Evolutionary conservation across 2,888 invertebrate genomes (phyloP).

Genomic region (Bombylius major): DNA sequence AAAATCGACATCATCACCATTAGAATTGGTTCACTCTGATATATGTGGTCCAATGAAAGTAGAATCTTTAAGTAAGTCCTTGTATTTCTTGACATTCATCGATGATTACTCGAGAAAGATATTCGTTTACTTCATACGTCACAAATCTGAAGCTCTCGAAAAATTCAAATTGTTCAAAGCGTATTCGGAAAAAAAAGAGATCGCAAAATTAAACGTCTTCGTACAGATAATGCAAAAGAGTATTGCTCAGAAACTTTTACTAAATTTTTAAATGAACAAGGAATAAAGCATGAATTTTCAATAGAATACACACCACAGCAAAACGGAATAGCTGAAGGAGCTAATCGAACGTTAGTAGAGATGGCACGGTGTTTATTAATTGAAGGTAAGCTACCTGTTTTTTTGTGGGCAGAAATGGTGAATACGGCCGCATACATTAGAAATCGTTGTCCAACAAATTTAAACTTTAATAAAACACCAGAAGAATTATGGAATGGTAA

Average conservation of each 20-base stretch:
- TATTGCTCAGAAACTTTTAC: conserved; percentile 15
- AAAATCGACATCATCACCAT: not conserved
- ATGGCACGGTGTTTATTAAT: conserved; percentile 20
- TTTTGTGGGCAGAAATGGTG: too few relatives aligned
- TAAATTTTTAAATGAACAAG: conserved; percentile 15
- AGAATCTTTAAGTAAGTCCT: conserved; percentile 16
- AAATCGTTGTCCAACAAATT: too few relatives aligned
- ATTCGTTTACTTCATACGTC: conserved; percentile 15
- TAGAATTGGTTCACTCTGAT: conserved; percentile 22
- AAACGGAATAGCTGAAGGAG: conserved; percentile 19
- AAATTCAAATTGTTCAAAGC: conserved; percentile 9
- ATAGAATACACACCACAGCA: conserved; percentile 19
- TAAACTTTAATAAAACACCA: too few relatives aligned
- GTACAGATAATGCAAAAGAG: conserved; percentile 17
- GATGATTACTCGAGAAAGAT: conserved; percentile 24
- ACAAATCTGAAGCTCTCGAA: conserved; percentile 11
- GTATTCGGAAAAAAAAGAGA: conserved; percentile 10
- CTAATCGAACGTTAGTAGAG: conserved; percentile 16
- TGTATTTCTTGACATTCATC: conserved; percentile 22
- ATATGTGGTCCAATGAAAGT: conserved; percentile 25
- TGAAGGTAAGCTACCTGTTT: conserved; percentile 17
- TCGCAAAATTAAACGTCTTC: conserved; percentile 7
- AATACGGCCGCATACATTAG: too few relatives aligned
- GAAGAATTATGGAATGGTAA: too few relatives aligned
- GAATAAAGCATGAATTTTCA: conserved; percentile 16